Conservation (phyloP, 2,888 invertebrate species). For the Liopterus haemorrhoidalis region DNA sequence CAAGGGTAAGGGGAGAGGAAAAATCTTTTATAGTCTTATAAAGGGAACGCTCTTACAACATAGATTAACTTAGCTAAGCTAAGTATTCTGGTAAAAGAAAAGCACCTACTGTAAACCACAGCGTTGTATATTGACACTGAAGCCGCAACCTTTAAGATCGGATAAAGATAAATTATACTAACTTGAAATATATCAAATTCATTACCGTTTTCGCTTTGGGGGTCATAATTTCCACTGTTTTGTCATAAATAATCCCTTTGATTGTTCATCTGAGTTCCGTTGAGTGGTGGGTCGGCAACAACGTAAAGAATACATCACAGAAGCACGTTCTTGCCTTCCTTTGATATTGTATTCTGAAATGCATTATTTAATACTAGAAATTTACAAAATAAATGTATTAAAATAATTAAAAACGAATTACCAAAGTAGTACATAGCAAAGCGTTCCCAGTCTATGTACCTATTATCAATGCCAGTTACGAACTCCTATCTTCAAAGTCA, state of each 20-base stretch:
- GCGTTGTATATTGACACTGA: too few species aligned
- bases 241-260: constrained; percentile 97
- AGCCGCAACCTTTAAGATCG: too few species aligned
- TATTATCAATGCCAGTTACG: constrained; percentile 94
- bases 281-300: constrained; percentile 98
- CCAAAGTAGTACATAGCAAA: constrained; percentile 95
- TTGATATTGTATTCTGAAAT: constrained; percentile 84
- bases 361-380: not conserved
- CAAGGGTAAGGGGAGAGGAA: too few species aligned
- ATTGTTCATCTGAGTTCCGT: constrained; percentile 96
- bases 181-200: constrained; percentile 98
- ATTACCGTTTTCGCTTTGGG: constrained; percentile 96
- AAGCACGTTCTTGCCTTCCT: constrained; percentile 94
- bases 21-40: too few species aligned
- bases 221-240: constrained; percentile 93
- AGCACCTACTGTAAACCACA: too few species aligned
- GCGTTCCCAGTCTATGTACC: constrained; percentile 99
- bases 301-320: constrained; percentile 98
- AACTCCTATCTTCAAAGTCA: constrained; percentile 98
- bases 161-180: constrained; percentile 30
- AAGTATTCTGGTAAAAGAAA: too few species aligned
- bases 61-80: too few species aligned
- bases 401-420: constrained; percentile 44
- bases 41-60: too few species aligned
- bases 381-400: constrained; percentile 1